Evolutionary conservation across 1,140 invertebrate genomes (phyloP), one percentile per base, ranked within the genome.

Genomic region (Sminthurides bifidus): DNA sequence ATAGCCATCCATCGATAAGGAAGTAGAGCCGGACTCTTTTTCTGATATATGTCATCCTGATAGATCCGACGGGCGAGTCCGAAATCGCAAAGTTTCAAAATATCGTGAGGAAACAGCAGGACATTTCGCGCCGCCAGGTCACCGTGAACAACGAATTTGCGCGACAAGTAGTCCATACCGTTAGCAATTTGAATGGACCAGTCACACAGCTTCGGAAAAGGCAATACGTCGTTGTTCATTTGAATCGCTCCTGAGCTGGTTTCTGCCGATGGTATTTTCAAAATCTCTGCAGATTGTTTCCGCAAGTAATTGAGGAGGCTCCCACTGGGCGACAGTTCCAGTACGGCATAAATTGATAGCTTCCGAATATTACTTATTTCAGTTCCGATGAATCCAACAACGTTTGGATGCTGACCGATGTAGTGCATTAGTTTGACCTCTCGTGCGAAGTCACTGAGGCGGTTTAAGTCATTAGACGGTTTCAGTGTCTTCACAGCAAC

Each of bases 1-100:
- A 85, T 85, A 12, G 86, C 84, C 85, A 91, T 90, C 86, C 87
- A 92, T 35, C 85, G 77, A 46, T 89, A 87, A 1, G 82, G 87
- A 65, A 69, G 58, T 41, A 63, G 51, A 5, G 15, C 52, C 52
- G 23, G 23, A 31, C 45, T 17, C 21, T 49, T 50, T 43, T 29
- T 56, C 8, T 30, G 23, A 44, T 56, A 56, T 15, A 17, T 10
- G 6, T 23, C 35, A 29, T 56, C 49, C 15, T 51, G 24, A 38
- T 50, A 56, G 5, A 56, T 15, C 19, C 43, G 43, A 5, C 21
- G 19, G 10, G 54, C 37, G 6, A 56, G 38, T 15, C 54, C 54
- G 43, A 56, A 56, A 41, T 56, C 54, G 3, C 33, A 30, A 2
- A 56, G 38, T 41, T 56, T 56, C 2, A 51, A 45, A 5, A 37